These are phyloP conservation scores for Macrotrachela quadricornifera DNA, from an alignment of 1,140 invertebrate species.

Conservation along the genomic window DNA sequence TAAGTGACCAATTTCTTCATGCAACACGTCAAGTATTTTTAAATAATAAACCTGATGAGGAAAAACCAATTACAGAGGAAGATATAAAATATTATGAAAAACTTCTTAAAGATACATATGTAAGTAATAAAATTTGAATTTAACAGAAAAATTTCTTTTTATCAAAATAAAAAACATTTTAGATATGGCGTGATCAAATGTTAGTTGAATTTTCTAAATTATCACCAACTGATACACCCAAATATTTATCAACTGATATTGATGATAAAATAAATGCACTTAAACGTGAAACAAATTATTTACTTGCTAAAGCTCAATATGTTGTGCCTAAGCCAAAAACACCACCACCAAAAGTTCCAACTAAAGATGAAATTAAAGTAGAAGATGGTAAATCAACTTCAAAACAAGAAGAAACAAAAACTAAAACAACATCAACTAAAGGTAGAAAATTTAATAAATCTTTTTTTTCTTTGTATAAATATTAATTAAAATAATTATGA, in stretches of 20 bases:
- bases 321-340: slow-evolving; percentile 25
- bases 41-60: slow-evolving; percentile 11
- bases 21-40: slow-evolving; percentile 25
- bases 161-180: no score
- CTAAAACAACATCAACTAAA: no score
- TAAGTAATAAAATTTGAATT: neutral
- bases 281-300: slow-evolving; percentile 74
- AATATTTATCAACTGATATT: slow-evolving; percentile 55
- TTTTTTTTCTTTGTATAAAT: no score
- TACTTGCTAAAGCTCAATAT: slow-evolving; percentile 58
- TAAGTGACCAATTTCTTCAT: slow-evolving; percentile 22
- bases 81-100: slow-evolving; percentile 29
- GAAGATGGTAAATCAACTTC: no score
- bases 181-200: slow-evolving; percentile 35
- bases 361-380: no score
- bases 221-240: slow-evolving; percentile 46
- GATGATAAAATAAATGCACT: slow-evolving; percentile 60
- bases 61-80: slow-evolving; percentile 39
- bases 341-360: neutral
- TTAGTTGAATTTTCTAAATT: slow-evolving; percentile 45
- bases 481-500: no score
- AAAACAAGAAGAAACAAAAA: no score
- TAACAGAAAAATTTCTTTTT: slow-evolving; percentile 30
- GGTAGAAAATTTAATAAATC: no score
- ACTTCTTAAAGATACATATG: slow-evolving; percentile 35